Evolutionary conservation across 2,797 vertebrate species (phyloP).

Genomic region (Malacoraja senta): DNA sequence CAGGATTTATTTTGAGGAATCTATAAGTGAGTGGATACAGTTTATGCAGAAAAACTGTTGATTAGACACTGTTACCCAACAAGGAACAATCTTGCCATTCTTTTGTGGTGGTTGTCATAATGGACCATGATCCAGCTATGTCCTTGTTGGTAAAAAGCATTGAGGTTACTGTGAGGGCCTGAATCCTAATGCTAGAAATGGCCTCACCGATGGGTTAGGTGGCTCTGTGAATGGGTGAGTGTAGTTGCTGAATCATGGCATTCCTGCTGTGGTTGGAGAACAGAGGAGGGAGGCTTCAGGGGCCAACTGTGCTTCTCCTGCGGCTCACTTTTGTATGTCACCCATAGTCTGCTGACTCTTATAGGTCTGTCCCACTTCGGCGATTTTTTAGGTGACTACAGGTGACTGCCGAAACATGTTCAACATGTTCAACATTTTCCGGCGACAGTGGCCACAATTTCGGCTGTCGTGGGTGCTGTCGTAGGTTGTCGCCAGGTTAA

Average conservation of each 20-base stretch:
- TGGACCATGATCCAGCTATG: background rate
- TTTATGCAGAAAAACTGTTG: too few species aligned
- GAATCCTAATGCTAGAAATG: background rate
- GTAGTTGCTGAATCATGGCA: background rate
- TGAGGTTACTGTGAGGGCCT: background rate
- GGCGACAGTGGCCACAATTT: too few species aligned
- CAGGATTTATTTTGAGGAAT: too few species aligned
- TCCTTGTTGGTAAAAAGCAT: background rate
- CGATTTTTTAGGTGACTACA: too few species aligned
- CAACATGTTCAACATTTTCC: too few species aligned
- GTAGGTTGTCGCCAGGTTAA: too few species aligned
- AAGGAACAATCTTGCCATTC: background rate
- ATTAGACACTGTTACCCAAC: background rate
- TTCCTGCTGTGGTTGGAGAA: background rate
- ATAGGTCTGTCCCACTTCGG: too few species aligned
- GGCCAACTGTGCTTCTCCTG: background rate
- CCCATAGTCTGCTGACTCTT: background rate
- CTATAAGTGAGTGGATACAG: too few species aligned
- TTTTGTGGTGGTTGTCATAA: background rate
- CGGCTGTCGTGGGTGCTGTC: too few species aligned
- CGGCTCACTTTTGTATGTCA: background rate
- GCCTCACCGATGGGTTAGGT: background rate
- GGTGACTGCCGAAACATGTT: too few species aligned
- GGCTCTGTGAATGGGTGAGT: background rate
- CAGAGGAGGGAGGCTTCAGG: background rate